These are phyloP conservation scores for Lepidocyrtinus sp. DNA, from an alignment of 2,888 invertebrate species.

Conservation along the genomic window DNA sequence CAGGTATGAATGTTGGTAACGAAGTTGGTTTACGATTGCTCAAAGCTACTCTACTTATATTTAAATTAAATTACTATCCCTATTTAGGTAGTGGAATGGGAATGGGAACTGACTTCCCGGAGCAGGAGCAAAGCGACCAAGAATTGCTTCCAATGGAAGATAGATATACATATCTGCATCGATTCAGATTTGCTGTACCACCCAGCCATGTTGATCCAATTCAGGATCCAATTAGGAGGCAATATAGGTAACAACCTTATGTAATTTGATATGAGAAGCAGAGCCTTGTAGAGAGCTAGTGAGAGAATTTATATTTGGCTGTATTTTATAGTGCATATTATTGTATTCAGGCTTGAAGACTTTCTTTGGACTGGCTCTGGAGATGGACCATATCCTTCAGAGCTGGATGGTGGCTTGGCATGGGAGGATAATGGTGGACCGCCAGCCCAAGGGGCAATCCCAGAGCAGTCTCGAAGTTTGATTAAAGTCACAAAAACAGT, in stretches of 20 bases:
- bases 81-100: slow-evolving; percentile 24
- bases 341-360: slow-evolving; percentile 84
- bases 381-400: slow-evolving; percentile 77
- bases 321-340: no score
- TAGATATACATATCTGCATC: slow-evolving; percentile 20
- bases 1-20: slow-evolving; percentile 21
- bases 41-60: background rate
- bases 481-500: slow-evolving; percentile 66
- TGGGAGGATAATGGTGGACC: slow-evolving; percentile 67
- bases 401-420: slow-evolving; percentile 65
- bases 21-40: background rate
- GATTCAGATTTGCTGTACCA: background rate
- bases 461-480: slow-evolving; percentile 32
- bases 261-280: background rate
- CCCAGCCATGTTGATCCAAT: slow-evolving; percentile 27
- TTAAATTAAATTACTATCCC: background rate
- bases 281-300: no score
- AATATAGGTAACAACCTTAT: slow-evolving; percentile 27
- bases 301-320: no score
- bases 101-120: slow-evolving; percentile 15
- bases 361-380: slow-evolving; percentile 93
- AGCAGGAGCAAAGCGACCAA: background rate
- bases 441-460: background rate
- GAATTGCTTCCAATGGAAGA: slow-evolving; percentile 31
- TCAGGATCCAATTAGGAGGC: slow-evolving; percentile 24